These are phyloP conservation scores for Calypte anna DNA, from an alignment of 2,113 vertebrate species.

Conservation along the genomic window DNA sequence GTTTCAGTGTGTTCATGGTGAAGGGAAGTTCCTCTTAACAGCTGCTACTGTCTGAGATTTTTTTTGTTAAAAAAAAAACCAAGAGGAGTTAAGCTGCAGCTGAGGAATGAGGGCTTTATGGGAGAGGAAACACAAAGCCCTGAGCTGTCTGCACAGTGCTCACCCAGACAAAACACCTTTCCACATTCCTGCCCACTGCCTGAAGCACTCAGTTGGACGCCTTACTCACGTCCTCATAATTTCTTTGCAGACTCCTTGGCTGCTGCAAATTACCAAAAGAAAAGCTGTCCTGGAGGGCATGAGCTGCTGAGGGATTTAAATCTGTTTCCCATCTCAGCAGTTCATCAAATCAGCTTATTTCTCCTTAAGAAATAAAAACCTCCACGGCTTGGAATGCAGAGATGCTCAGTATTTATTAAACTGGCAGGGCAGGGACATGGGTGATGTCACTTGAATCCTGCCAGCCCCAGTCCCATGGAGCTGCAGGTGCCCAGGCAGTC, in stretches of 20 bases:
- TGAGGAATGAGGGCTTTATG: background rate
- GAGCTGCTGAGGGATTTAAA: background rate
- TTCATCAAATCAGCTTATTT: background rate
- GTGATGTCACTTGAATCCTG: background rate
- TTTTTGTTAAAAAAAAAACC: background rate
- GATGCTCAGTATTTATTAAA: background rate
- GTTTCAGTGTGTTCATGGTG: accelerated
- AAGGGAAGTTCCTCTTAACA: background rate
- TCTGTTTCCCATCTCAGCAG: background rate
- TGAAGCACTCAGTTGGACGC: background rate
- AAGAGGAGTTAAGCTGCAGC: too few relatives aligned
- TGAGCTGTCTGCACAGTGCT: background rate
- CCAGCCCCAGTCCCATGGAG: accelerated
- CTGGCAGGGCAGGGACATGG: background rate
- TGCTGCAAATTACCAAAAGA: background rate
- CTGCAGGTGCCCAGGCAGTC: background rate
- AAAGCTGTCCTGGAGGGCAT: background rate
- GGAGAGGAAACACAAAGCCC: background rate
- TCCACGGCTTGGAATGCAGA: background rate
- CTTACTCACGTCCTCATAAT: accelerated
- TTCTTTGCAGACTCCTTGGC: background rate
- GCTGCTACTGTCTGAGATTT: too few relatives aligned
- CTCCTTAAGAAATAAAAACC: background rate
- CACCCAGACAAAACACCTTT: background rate
- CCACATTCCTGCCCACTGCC: background rate